Base-by-base conservation (phyloP, 2,797 vertebrate species). In the Tympanoctomys barrerae region DNA sequence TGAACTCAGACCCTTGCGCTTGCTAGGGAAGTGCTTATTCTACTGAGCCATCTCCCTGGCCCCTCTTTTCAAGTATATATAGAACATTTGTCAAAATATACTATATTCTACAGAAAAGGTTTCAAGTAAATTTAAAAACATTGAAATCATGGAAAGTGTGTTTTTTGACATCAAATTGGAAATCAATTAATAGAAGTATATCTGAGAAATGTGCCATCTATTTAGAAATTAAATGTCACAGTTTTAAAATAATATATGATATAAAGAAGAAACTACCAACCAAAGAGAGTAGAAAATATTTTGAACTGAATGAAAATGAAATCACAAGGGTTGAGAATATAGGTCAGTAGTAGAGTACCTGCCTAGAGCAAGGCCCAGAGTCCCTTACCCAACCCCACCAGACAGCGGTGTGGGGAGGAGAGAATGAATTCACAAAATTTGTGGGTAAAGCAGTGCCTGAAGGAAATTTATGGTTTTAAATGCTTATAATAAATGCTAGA, bases 271-370 rank as follows among this genome's bases (percentile, higher is more conserved):
- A 82, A 92, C 77, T 16, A 39, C 1, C 62, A 71, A 49, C 49
- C 49, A 49, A 26, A 54, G n/a, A 89, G 89, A 83, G 42, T 6
- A 89, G 61, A 94, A 90, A 73, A 90, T 79, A 61, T 82, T 94
- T 87, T 93, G 13, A 89, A 86, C 26, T 86, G 75, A 86, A 82
- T 82, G 31, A 70, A 93, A 94, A 80, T 92, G n/a, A 79, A 91
- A 79, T 85, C 33, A 70, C 42, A 86, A 54, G 39, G 42, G 5
- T 75, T 14, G 39, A 39, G 39, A 28, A 22, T 28, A 46, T 71
- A 39, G 70, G 70, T 71, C 19, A 24, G 70, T 71, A 19, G 36
- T 24, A 71, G 70, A 39, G 70, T 71, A 39, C 36, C 39, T 39
- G 36, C 36, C 70, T 71, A 71, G 70, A 4, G 39, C n/a, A 36